Evolutionary conservation across 2,113 vertebrate species (phyloP).

Genomic region (Myocastor coypus): DNA sequence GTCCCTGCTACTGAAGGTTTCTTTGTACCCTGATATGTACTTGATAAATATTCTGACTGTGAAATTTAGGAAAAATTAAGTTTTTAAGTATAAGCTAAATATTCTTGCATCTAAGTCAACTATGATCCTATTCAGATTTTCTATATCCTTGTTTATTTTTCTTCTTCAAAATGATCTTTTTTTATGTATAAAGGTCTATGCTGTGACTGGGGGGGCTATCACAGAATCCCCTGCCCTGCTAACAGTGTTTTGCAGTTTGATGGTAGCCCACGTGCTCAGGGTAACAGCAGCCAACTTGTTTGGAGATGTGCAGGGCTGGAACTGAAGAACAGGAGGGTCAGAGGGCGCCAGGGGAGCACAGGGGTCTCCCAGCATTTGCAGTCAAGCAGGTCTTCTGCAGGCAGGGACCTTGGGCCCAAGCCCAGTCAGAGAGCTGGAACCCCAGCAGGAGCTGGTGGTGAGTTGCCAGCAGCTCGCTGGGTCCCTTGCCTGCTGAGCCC

Average conservation of each 20-base stretch:
- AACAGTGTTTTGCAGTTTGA: not conserved
- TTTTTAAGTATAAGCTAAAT: not conserved
- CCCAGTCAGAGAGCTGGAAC: not conserved
- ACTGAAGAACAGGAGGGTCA: not conserved
- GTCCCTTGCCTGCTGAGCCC: not conserved
- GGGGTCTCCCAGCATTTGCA: not conserved
- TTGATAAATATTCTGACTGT: not conserved
- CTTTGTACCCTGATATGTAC: not conserved
- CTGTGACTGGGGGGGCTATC: not conserved
- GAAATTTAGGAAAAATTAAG: not conserved
- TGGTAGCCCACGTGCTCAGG: too few relatives aligned
- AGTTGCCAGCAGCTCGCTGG: not conserved
- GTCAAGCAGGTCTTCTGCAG: not conserved
- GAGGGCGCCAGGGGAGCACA: not conserved
- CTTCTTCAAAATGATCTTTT: not conserved
- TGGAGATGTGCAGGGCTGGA: too few relatives aligned
- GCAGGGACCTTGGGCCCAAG: not conserved
- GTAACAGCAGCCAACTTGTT: too few relatives aligned
- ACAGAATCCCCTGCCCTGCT: not conserved
- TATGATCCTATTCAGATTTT: not conserved
- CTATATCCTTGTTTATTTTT: not conserved
- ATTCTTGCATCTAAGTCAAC: not conserved
- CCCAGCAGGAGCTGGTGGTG: not conserved
- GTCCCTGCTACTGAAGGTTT: not conserved
- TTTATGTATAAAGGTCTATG: not conserved